These are phyloP conservation scores for Hypsibius dujardini DNA, from an alignment of 1,140 invertebrate genomes.

Conservation along the genomic window DNA sequence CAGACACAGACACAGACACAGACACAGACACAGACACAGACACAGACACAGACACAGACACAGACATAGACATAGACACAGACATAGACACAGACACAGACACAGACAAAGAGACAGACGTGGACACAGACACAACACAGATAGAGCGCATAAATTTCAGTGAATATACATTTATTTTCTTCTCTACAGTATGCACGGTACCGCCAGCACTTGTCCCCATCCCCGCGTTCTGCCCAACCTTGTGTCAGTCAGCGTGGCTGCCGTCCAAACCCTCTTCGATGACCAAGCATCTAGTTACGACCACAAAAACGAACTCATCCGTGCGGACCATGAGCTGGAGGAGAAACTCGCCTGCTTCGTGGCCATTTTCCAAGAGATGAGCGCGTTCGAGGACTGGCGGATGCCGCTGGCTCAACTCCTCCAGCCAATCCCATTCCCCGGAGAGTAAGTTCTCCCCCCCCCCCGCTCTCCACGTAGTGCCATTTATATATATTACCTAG, in stretches of 20 bases:
- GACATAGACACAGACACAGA: too few species aligned
- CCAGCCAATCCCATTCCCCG: conserved; percentile 62
- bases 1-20: too few species aligned
- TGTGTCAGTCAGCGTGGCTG: conserved; percentile 58
- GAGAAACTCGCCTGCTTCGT: conserved; percentile 1
- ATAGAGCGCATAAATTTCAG: too few species aligned
- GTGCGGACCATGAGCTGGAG: neutral
- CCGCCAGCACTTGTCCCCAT: conserved; percentile 56
- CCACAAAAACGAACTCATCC: conserved; percentile 7
- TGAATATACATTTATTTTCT: conserved; percentile 13
- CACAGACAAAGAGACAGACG: too few species aligned
- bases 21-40: too few species aligned
- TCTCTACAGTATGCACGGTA: conserved; percentile 51
- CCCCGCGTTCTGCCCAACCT: conserved; percentile 62
- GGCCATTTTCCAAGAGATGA: conserved; percentile 13
- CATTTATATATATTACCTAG: too few species aligned
- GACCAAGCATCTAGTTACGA: conserved; percentile 23
- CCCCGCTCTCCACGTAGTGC: too few species aligned
- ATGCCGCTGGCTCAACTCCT: conserved; percentile 52
- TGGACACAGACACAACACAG: too few species aligned
- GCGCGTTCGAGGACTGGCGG: conserved; percentile 51
- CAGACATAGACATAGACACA: too few species aligned
- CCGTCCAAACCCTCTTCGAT: conserved; percentile 41
- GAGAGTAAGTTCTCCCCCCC: conserved; percentile 33
- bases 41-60: too few species aligned